A percentile compares a stretch with the other conserved stretches of the same genome.
These are phyloP conservation scores for Halcyon smyrnensis DNA, from an alignment of 2,797 vertebrate species.

Conservation along the genomic window DNA sequence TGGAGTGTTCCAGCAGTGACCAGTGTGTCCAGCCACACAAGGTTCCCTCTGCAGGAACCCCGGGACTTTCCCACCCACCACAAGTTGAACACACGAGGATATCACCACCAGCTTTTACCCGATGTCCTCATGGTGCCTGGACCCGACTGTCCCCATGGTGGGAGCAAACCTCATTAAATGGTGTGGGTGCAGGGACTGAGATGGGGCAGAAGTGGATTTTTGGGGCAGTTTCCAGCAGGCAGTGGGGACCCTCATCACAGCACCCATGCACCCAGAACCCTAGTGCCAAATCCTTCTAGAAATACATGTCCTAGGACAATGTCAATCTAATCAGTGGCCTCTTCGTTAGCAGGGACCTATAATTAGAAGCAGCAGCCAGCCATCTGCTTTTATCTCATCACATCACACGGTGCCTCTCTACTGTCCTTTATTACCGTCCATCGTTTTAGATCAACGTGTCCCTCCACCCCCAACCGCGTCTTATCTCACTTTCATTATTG, in stretches of 20 bases:
- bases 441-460: not conserved
- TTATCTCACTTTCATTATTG: slow-evolving; percentile 27
- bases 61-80: not conserved
- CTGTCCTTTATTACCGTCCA: slow-evolving; percentile 22
- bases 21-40: too few relatives aligned
- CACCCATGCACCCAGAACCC: not conserved
- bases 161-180: not conserved
- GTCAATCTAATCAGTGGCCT: slow-evolving; percentile 26
- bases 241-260: not conserved
- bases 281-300: not conserved
- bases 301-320: not conserved
- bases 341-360: slow-evolving; percentile 29
- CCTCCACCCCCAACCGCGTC: not conserved
- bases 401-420: not conserved
- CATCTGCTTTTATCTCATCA: slow-evolving; percentile 45
- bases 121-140: not conserved
- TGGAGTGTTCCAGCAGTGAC: not conserved
- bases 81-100: fast-evolving
- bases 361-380: slow-evolving; percentile 65
- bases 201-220: not conserved
- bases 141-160: fast-evolving
- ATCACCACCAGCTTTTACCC: not conserved
- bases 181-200: not conserved
- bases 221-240: not conserved
- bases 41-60: not conserved